Evolutionary conservation across 2,113 vertebrate genomes (phyloP), one percentile per base, ranked within the genome.

Genomic region (Gopherus evgoodei): DNA sequence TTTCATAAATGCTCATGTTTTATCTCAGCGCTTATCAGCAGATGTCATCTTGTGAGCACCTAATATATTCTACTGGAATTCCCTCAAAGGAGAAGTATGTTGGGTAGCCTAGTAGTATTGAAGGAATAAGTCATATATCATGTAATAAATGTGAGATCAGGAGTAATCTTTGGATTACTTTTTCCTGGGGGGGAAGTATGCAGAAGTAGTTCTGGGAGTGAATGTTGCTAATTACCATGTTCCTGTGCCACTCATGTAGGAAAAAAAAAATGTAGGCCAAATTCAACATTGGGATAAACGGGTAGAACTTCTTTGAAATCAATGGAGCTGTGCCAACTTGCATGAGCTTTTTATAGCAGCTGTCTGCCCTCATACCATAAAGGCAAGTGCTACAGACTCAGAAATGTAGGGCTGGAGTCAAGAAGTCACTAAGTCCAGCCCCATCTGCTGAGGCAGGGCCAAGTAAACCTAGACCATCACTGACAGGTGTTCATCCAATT

Each of bases 191-290:
- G 62, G 29, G 10, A 54, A 62, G 5, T 0, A 14, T 42, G 1
- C 0, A 79, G 75, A 72, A 59, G 35, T 11, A 89, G 57, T 93
- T 80, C 25, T 6, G 38, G 31, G 72, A 72, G 35, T 3, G 13
- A 6, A 50, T 11, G n/a, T 38, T 83, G 57, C 31, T 54, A 1
- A 0, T 35, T 59, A 72, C 38, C 65, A 29, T 83, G 22, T 25
- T 2, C 11, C 86, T 0, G 0, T 24, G 47, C 25, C 57, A 62
- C 52, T 90, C 42, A 24, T 11, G 29, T 53, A 1, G 13, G 65
- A 4, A 5, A 84, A 69, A 38, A 44, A n/a, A 80, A 72, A 49
- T 27, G 84, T 0, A 0, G 86, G 11, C 69, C 78, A 88, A 31
- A 65, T 6, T 3, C 3, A 78, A 65, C 65, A 88, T 3, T 12